Percentiles rank a stretch among this genome's conserved stretches.
These are phyloP conservation scores for Serilophus lunatus DNA, from an alignment of 2,113 vertebrate genomes.

Conservation along the genomic window DNA sequence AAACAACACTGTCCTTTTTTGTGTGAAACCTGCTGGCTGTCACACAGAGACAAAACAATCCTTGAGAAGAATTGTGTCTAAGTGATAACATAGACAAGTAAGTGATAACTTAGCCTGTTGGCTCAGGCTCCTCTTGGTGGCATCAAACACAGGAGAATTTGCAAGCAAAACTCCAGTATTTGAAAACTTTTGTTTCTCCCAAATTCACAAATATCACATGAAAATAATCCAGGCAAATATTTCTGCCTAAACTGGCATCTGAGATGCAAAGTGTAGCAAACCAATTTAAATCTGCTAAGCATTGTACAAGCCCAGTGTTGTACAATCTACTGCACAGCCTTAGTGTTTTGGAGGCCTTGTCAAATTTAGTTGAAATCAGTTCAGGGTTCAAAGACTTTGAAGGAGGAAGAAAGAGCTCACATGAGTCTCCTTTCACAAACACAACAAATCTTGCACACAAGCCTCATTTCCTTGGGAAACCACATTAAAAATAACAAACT, in stretches of 20 bases:
- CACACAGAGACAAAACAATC: background rate
- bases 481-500: conserved; percentile 25
- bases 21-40: background rate
- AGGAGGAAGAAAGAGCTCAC: background rate
- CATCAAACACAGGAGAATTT: background rate
- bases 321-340: background rate
- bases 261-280: background rate
- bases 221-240: background rate
- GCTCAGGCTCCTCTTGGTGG: background rate
- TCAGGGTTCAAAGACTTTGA: background rate
- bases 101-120: background rate
- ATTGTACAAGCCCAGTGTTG: background rate
- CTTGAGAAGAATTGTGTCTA: background rate
- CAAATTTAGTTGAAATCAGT: background rate
- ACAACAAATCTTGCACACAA: background rate
- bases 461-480: conserved; percentile 37
- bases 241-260: background rate
- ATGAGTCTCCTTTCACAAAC: background rate
- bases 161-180: background rate
- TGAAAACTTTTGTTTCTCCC: background rate
- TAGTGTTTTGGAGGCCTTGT: background rate
- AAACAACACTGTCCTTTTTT: background rate
- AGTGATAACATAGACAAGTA: background rate
- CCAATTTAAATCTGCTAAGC: background rate
- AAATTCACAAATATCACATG: background rate